Conservation (phyloP, 1,140 invertebrate genomes). For the Brachionus angularis region DNA sequence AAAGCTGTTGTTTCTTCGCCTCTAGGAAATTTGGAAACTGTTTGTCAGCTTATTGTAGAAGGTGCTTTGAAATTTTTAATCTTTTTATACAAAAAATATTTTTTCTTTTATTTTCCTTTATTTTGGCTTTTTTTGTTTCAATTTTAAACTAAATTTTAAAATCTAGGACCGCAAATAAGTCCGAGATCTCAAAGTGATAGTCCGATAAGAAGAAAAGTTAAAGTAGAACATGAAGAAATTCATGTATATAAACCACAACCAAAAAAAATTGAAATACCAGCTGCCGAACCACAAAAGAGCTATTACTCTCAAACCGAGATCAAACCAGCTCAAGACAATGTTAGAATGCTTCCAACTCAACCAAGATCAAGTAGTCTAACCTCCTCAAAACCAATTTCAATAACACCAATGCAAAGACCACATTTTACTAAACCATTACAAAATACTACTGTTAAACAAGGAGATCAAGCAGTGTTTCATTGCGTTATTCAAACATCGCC, state of each 20-base stretch:
- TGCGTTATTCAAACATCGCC: conserved; percentile 25
- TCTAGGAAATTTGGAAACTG: conserved; percentile 20
- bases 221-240: not conserved
- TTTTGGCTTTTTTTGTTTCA: too few species aligned
- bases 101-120: too few species aligned
- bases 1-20: conserved; percentile 39
- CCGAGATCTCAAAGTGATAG: conserved; percentile 38
- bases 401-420: conserved; percentile 28
- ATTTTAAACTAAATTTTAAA: too few species aligned
- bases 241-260: not conserved
- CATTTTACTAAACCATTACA: conserved; percentile 15
- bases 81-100: conserved; percentile 1
- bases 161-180: conserved; percentile 27
- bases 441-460: conserved; percentile 9
- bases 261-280: not conserved
- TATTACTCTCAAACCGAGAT: conserved; percentile 28
- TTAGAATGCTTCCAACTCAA: conserved; percentile 31
- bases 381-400: conserved; percentile 36
- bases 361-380: conserved; percentile 11
- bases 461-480: not conserved
- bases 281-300: not conserved
- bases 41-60: conserved; percentile 28
- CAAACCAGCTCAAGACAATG: conserved; percentile 9
- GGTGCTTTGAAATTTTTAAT: conserved; percentile 5
- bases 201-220: not conserved